Evolutionary conservation across 2,888 invertebrate species (phyloP).

Genomic region (Drosophila dives): DNA sequence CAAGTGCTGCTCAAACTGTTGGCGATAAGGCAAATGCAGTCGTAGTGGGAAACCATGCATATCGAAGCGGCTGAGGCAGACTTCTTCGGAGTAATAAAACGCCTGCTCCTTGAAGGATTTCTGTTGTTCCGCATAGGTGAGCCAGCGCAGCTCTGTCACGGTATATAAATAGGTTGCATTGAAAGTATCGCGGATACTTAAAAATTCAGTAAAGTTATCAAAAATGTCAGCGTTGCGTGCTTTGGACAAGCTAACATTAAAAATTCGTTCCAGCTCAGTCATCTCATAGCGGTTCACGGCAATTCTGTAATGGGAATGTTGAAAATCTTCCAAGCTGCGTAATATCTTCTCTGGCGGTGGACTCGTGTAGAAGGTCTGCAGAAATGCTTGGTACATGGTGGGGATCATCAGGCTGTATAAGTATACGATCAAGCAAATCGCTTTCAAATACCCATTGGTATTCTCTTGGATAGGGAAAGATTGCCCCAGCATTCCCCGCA

Average conservation of each 20-base stretch:
- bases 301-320: conserved; percentile 6
- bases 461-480: conserved; percentile 54
- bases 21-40: conserved; percentile 50
- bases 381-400: conserved; percentile 66
- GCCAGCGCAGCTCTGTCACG: conserved; percentile 44
- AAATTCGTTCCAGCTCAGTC: not conserved
- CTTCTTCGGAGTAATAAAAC: conserved; percentile 50
- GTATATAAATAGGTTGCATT: conserved; percentile 52
- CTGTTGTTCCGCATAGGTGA: conserved; percentile 57
- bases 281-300: conserved; percentile 8
- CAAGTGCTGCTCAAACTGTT: conserved; percentile 55
- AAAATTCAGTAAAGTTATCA: conserved; percentile 23
- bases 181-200: conserved; percentile 33
- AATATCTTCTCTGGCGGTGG: conserved; percentile 34
- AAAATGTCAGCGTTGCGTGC: not conserved
- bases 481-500: conserved; percentile 68
- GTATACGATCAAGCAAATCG: conserved; percentile 49
- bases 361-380: conserved; percentile 56
- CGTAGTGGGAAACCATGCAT: conserved; percentile 44
- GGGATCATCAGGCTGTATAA: conserved; percentile 65
- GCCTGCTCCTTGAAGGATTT: conserved; percentile 36
- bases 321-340: conserved; percentile 28
- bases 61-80: conserved; percentile 34
- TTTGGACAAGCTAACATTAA: not conserved
- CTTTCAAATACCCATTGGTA: conserved; percentile 32